A percentile compares a stretch with the other conserved stretches of the same genome.
Conservation (phyloP, 1,140 invertebrate species). For the Helicoverpa zea region DNA sequence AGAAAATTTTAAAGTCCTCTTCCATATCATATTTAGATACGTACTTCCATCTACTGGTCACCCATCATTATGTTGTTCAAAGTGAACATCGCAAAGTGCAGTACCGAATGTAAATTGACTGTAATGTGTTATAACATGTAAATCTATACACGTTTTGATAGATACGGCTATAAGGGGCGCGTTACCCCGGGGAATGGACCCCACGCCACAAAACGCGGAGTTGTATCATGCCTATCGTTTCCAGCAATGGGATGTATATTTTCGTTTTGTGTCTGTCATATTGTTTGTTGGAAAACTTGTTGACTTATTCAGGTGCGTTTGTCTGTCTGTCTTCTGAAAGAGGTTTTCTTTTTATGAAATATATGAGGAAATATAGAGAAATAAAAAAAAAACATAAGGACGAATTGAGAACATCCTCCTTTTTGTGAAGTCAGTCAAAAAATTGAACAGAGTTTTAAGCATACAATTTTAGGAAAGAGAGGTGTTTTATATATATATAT, state of each 20-base stretch:
- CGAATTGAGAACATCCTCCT: too few relatives aligned
- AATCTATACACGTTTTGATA: slow-evolving; percentile 43
- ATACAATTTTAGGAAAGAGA: too few relatives aligned
- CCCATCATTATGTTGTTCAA: slow-evolving; percentile 27
- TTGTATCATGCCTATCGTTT: slow-evolving; percentile 32
- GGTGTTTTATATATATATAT: too few relatives aligned
- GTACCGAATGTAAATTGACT: slow-evolving; percentile 35
- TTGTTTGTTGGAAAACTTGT: not conserved
- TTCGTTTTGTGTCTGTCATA: slow-evolving; percentile 13
- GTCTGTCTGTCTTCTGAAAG: not conserved
- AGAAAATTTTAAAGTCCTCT: too few relatives aligned
- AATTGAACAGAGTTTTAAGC: too few relatives aligned
- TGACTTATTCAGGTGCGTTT: not conserved
- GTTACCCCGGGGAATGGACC: slow-evolving; percentile 34
- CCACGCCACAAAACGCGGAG: slow-evolving; percentile 22
- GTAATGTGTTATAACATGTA: slow-evolving; percentile 49
- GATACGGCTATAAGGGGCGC: slow-evolving; percentile 45
- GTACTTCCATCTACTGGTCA: not conserved
- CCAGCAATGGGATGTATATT: not conserved
- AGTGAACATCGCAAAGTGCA: slow-evolving; percentile 25
- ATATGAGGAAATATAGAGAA: too few relatives aligned
- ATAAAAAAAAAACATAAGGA: too few relatives aligned
- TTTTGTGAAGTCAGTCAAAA: too few relatives aligned
- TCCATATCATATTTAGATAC: too few relatives aligned
- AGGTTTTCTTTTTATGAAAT: too few relatives aligned